Base-by-base conservation (phyloP, 2,797 vertebrate genomes). In the Peromyscus attwateri region DNA sequence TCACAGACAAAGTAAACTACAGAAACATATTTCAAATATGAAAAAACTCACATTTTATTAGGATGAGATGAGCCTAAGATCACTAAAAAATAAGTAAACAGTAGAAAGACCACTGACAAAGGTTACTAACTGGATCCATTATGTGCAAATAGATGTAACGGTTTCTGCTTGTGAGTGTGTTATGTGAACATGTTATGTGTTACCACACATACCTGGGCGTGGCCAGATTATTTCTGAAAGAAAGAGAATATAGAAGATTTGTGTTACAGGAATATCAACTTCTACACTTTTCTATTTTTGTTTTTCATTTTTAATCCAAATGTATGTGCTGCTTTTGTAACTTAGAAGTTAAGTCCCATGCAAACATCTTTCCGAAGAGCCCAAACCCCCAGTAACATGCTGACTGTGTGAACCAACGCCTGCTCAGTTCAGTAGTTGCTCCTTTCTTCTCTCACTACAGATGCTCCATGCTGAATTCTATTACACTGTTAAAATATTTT, bases 261-360 rank as follows among this genome's bases (percentile, higher is more conserved):
- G 19, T 68, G 43, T 79, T 55, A 80, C 31, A 52, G 49, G 49
- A 80, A 19, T 31, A n/a, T 49, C 29, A 70, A n/a, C 19, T 55
- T 55, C 25, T 49, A 70, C 7, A 46, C 21, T 70, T 70, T 94
- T 88, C 77, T 79, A 80, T 77, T 68, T 91, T 81, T 87, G 37
- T 93, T 89, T 85, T 37, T 87, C 64, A 92, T 52, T 89, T 95
- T 85, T 66, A 96, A 96, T 93, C 23, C 76, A 64, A 34, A 23
- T 55, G 6, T 49, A 94, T 84, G n/a, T 37, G 60, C 25, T 85
- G 37, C 34, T 90, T 96, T 89, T 90, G 31, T 55, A 92, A 87
- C 55, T 83, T 46, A 83, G 91, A 90, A 94, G 14, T 11, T 80
- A 83, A 89, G 93, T 12, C 89, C 6, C 70, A 49, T 7, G 84